Percentiles rank a stretch among this genome's conserved stretches.
phyloP scores from a whole-genome alignment of 2,113 vertebrate genomes.

The Steatornis caripensis region DNA sequence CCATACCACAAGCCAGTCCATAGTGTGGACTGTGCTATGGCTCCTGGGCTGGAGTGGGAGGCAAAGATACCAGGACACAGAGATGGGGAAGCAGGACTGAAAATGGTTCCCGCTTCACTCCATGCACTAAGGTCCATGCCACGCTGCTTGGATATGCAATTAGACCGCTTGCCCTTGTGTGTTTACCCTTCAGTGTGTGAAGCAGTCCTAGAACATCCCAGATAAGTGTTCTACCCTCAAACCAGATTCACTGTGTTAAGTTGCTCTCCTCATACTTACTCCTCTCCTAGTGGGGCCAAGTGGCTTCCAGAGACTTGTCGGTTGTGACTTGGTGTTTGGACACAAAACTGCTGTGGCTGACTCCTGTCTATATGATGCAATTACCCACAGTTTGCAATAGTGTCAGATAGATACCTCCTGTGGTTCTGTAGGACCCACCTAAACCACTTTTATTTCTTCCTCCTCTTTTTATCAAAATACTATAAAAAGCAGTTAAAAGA shows the following conservation, averaged over 20 bases:
- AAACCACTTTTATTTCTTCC: not conserved
- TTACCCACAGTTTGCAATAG: not conserved
- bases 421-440: not conserved
- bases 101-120: not conserved
- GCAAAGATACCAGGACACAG: not conserved
- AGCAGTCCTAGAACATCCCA: not conserved
- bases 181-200: not conserved
- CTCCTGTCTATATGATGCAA: not conserved
- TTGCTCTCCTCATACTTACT: not conserved
- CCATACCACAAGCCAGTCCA: too few species aligned
- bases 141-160: not conserved
- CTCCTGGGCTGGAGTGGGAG: not conserved
- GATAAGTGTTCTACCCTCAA: not conserved
- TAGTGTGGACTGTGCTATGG: not conserved
- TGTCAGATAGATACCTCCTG: not conserved
- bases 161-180: not conserved
- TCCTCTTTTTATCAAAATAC: not conserved
- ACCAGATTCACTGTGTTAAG: not conserved
- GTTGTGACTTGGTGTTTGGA: not conserved
- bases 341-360: not conserved
- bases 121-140: not conserved
- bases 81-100: not conserved
- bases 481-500: not conserved
- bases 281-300: not conserved
- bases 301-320: not conserved